Conservation (phyloP, 2,888 invertebrate species). For the Caenorhabditis auriculariae region DNA sequence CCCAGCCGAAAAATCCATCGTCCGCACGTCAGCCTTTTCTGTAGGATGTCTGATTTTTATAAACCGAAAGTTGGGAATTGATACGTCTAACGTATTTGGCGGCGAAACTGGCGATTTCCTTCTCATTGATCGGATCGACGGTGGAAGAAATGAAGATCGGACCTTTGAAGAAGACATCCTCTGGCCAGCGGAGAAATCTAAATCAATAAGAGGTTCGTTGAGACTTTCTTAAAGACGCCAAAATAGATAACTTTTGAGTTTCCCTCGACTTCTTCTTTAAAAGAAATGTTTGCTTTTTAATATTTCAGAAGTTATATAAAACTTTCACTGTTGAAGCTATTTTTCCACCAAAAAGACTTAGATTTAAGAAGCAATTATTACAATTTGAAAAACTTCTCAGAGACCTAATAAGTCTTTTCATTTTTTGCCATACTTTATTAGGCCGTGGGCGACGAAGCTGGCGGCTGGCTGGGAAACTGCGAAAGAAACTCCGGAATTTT, state of each 20-base stretch:
- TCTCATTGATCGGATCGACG: conserved; percentile 11
- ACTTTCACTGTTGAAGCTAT: neutral
- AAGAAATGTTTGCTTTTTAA: neutral
- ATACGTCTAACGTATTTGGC: conserved; percentile 27
- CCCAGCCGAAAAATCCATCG: conserved; percentile 42
- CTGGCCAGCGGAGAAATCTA: conserved; percentile 24
- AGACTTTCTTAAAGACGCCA: neutral
- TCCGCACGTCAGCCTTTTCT: too few species aligned
- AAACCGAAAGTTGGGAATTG: conserved; percentile 2
- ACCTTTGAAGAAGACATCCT: conserved; percentile 43
- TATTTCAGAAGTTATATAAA: neutral
- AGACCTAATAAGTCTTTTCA: neutral
- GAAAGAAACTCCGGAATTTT: conserved; percentile 34
- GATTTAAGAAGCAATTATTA: neutral
- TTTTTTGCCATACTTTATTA: conserved; percentile 11
- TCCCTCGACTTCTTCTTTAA: neutral
- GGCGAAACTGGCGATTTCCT: conserved; percentile 15
- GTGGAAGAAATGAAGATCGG: conserved; percentile 40
- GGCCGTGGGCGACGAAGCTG: conserved; percentile 33
- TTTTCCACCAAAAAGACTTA: too few species aligned
- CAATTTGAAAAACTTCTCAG: neutral
- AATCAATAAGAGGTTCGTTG: conserved; percentile 1
- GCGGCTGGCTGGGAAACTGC: conserved; percentile 38
- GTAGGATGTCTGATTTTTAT: too few species aligned
- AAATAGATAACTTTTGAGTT: neutral